Conservation (phyloP, 2,888 invertebrate species). For the Phlogophora meticulosa region DNA sequence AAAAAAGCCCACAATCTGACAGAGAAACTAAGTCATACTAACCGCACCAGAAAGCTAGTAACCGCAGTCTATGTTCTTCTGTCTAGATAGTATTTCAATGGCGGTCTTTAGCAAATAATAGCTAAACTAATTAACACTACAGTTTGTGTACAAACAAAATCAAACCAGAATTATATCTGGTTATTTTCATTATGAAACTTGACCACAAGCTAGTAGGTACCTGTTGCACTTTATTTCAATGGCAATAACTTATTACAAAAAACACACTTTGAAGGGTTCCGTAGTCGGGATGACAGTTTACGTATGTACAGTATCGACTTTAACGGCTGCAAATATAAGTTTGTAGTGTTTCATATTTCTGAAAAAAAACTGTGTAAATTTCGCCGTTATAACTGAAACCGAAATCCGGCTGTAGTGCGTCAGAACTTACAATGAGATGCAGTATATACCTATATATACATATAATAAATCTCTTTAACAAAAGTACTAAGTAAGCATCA, state of each 20-base stretch:
- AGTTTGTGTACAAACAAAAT: conserved; percentile 30
- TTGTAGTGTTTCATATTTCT: too few species aligned
- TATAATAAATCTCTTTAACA: too few species aligned
- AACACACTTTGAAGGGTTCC: too few species aligned
- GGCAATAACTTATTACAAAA: not conserved
- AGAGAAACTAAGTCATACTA: not conserved
- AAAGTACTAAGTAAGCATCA: not conserved
- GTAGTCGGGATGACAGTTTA: too few species aligned
- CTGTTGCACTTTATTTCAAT: conserved; percentile 1
- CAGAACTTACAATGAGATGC: too few species aligned
- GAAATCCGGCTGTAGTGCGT: too few species aligned
- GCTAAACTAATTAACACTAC: conserved; percentile 9
- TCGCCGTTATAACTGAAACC: too few species aligned
- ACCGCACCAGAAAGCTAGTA: not conserved
- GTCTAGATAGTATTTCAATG: conserved; percentile 1
- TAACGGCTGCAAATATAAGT: too few species aligned
- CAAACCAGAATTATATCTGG: conserved; percentile 5
- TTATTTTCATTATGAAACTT: conserved; percentile 2
- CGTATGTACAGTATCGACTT: too few species aligned
- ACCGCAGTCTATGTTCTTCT: conserved; percentile 3
- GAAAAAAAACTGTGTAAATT: too few species aligned
- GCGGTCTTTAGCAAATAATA: conserved; percentile 11
- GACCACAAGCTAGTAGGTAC: conserved; percentile 1
- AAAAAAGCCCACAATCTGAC: not conserved
- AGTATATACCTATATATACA: too few species aligned